phyloP scores from a whole-genome alignment of 2,113 vertebrate genomes.

The Cynoglossus semilaevis region DNA sequence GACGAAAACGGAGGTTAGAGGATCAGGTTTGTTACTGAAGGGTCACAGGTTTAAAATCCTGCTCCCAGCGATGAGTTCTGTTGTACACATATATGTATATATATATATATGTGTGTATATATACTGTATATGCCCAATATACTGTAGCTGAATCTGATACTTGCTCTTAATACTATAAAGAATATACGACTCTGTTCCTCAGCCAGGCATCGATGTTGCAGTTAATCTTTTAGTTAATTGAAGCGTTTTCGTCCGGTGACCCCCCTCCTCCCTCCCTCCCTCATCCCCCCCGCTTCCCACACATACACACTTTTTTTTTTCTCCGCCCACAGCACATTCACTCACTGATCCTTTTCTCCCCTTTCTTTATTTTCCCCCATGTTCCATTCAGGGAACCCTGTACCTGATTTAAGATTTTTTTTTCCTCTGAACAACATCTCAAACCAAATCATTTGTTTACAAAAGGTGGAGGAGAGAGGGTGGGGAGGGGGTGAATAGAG shows the following conservation, averaged over 20 bases:
- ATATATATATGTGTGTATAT: no score
- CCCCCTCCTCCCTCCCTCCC: background rate
- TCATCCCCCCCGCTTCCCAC: background rate
- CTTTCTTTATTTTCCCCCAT: slow-evolving; percentile 10
- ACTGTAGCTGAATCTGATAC: no score
- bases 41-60: no score
- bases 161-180: no score
- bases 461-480: background rate
- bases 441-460: slow-evolving; percentile 37
- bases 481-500: slow-evolving; percentile 13
- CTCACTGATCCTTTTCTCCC: slow-evolving; percentile 24
- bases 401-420: slow-evolving; percentile 17
- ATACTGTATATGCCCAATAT: no score
- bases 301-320: background rate
- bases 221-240: no score
- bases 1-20: no score
- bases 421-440: slow-evolving; percentile 14
- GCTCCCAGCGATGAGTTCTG: no score
- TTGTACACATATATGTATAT: no score
- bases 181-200: no score
- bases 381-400: background rate
- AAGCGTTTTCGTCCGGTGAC: slow-evolving; percentile 7
- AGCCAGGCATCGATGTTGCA: no score
- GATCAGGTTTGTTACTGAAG: no score
- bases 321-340: slow-evolving; percentile 24